Conservation (phyloP, 1,140 invertebrate genomes). For the Saccostrea cuccullata region DNA sequence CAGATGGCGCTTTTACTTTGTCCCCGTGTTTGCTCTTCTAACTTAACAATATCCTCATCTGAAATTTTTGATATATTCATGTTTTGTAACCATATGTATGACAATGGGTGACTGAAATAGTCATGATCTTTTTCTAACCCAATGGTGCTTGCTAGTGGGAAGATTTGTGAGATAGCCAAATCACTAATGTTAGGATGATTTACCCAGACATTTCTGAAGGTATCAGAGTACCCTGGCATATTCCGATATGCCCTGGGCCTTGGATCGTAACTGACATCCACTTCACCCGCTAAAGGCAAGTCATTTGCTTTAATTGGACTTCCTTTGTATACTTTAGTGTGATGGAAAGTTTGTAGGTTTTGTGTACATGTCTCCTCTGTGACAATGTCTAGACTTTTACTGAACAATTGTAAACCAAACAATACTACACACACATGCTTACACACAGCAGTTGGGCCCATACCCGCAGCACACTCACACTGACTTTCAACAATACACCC, state of each 20-base stretch:
- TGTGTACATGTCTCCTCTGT: constrained; percentile 60
- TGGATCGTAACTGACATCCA: constrained; percentile 50
- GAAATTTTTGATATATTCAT: background rate
- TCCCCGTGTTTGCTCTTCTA: background rate
- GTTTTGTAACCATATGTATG: background rate
- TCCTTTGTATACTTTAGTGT: constrained; percentile 47
- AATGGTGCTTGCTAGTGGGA: background rate
- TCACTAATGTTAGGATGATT: constrained; percentile 37
- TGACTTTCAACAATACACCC: background rate
- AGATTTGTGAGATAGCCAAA: too few species aligned
- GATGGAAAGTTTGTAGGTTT: constrained; percentile 59
- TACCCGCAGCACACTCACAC: constrained; percentile 58
- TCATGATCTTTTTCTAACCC: constrained; percentile 52
- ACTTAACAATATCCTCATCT: background rate
- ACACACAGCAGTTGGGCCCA: constrained; percentile 56
- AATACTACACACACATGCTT: constrained; percentile 59
- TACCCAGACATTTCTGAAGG: constrained; percentile 58
- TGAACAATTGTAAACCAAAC: constrained; percentile 44
- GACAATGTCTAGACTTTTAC: constrained; percentile 22
- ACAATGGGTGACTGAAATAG: constrained; percentile 31
- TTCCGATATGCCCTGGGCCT: background rate
- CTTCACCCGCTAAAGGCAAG: constrained; percentile 27
- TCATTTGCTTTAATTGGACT: constrained; percentile 50
- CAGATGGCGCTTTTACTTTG: too few species aligned
- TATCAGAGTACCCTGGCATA: constrained; percentile 29